Evolutionary conservation across 2,888 invertebrate genomes (phyloP), one percentile per base, ranked within the genome.

Genomic region (Torymus texanus): DNA sequence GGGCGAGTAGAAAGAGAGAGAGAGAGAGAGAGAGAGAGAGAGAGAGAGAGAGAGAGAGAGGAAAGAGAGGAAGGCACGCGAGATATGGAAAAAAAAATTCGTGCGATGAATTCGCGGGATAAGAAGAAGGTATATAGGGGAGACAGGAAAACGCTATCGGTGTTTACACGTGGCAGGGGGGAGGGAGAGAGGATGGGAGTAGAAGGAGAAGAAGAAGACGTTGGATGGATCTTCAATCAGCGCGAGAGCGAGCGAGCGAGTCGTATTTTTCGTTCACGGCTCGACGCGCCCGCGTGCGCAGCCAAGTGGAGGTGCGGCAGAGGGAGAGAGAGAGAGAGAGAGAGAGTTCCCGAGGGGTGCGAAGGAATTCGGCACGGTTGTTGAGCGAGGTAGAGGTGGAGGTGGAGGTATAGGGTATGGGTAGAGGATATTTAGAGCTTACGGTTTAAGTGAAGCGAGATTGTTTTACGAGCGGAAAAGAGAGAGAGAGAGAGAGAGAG

Each of bases 151-250:
- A 41, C 41, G 41, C 41, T 41, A 41, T 41, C 41, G 41, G 41
- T 41, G 41, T 41, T 41, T 41, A 41, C 41, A 41, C 8, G 41
- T 8, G 41, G 8, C 21, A 2, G 41, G 8, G 41, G 5, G 41
- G 41, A n/a, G 41, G 29, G 29, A 5, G 3, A 3, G 29, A 5
- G 29, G 29, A 5, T 29, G 14, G 1, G 51, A 21, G 51, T 11
- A 14, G 62, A 2, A 21, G 51, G 8, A 21, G 51, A 16, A 59
- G 76, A 76, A 65, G 73, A 77, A 77, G 80, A 74, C 77, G 56
- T 77, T 71, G 78, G 78, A 78, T 76, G 67, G 70, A 72, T 73
- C 65, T 73, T 68, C 80, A 70, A 80, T 81, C 78, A 78, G 62
- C 66, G 74, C 56, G 55, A 50, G 51, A 56, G 50, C 16, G 13